Base-by-base conservation (phyloP, 1,140 invertebrate species). In the silkworm (Bombyx mori) region DNA sequence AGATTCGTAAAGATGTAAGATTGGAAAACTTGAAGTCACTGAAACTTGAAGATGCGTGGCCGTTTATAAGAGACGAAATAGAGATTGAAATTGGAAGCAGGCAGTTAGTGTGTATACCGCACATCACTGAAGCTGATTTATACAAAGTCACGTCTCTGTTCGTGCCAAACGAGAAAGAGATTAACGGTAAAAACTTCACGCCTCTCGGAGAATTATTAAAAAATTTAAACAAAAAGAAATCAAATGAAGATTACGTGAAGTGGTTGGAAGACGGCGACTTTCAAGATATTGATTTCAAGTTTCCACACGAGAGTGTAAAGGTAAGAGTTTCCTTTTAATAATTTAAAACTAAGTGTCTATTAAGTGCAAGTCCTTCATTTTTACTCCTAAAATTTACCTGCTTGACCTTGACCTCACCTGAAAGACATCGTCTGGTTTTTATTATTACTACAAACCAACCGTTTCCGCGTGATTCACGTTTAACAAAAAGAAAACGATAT, bases 281-380 rank as follows among this genome's bases (percentile, higher is more conserved):
- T 60, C 69, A 72, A 46, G 88, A 89, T 48, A n/a, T 61, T 42
- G 74, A 77, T 9, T 89, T 82, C 56, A 88, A 88, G 63, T 89
- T 88, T 71, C 86, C 84, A 3, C 88, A 89, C 60, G 88, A 89
- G 62, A 89, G 88, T 64, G 86, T 89, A 44, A 89, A 89, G 77
- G 88, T 88, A 64, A 56, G 54, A 8, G 12, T 12, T 44, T n/a
- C 44, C 12, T 18, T 18, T 18, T 18, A 18, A 18, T 18, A 18
- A 18, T 18, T 18, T 18, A 18, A 18, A 18, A 18, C 12, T 18
- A 18, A 18, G 12, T 18, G 12, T 18, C 12, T 18, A 18, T 18
- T 18, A 18, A 18, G 12, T 18, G 12, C 12, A 18, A 35, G 4
- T 1, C 2, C 26, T 35, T 35, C 4, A 3, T 35, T 35, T 1